Evolutionary conservation across 2,113 vertebrate genomes (phyloP).

Genomic region (Macquaria australasica): DNA sequence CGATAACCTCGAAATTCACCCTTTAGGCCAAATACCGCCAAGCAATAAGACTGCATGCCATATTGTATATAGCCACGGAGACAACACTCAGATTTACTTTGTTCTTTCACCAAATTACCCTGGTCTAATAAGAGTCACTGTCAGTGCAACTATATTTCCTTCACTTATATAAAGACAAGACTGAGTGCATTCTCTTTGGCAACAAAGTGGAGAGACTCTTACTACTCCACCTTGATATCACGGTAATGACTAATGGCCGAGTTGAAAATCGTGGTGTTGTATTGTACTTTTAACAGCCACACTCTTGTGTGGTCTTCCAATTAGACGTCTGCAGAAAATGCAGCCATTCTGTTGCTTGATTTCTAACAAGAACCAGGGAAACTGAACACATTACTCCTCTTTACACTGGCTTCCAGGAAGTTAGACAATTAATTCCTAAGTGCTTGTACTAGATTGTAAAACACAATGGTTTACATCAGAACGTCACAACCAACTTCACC

Average conservation of each 20-base stretch:
- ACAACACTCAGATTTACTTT: conserved; percentile 4
- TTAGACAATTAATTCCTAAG: conserved; percentile 6
- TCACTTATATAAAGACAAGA: conserved; percentile 11
- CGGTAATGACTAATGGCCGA: conserved; percentile 8
- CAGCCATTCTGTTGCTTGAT: conserved; percentile 15
- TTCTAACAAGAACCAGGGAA: conserved; percentile 24
- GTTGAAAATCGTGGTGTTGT: conserved; percentile 6
- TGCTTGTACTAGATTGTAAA: conserved; percentile 1
- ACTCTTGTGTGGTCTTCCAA: conserved; percentile 2
- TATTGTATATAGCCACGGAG: neutral
- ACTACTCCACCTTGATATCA: neutral
- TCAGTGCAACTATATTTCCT: conserved; percentile 2
- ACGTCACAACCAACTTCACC: neutral
- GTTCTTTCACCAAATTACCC: conserved; percentile 1
- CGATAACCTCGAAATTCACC: no score
- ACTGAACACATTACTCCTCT: conserved; percentile 8
- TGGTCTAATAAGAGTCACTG: no score
- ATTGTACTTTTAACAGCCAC: neutral
- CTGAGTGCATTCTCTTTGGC: neutral
- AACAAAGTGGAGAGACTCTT: neutral
- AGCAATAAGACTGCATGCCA: neutral
- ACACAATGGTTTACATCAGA: conserved; percentile 14
- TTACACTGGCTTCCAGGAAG: neutral
- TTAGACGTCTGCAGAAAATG: conserved; percentile 10
- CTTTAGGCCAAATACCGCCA: conserved; percentile 1